Evolutionary conservation across 2,888 invertebrate genomes (phyloP), one percentile per base, ranked within the genome.

Genomic region (Volucella inflata): DNA sequence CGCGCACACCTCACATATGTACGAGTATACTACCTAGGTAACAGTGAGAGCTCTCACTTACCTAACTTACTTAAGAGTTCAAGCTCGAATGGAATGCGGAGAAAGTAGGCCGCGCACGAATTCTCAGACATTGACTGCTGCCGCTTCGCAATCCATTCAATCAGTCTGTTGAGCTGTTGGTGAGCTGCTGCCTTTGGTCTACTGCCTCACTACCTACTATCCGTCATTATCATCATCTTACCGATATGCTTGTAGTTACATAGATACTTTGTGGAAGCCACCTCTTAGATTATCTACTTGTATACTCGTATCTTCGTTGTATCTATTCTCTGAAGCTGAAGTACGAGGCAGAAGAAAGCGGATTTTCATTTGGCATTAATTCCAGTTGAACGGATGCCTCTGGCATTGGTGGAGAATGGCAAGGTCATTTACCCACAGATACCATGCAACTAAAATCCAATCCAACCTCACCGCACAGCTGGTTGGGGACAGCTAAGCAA

Each of bases 71-170:
- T 85, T 85, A 71, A 85, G 85, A 85, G 85, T 85, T 85, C 77
- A 81, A 81, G 81, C 85, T 76, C 85, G 81, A 85, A 81, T 90
- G 91, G 91, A 91, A 91, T 91, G 91, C 88, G 90, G 91, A 90
- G 91, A 91, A 91, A 91, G 91, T 91, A 91, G 91, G 91, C 90
- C 91, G 90, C 90, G 89, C 89, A 89, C 88, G 88, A 89, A 89
- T 89, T 89, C 89, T 89, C 89, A 89, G 89, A 89, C 89, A 89
- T 88, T 88, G 87, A 82, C 87, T 84, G 30, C 30, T 30, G 83
- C 85, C 78, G 80, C 87, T 87, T 87, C 87, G 82, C 87, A 84
- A 87, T 87, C 87, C 87, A 84, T 87, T 87, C 87, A 60, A 80
- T 87, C 81, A 81, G 87, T 87, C 79, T 80, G 85, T 67, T 68